These are phyloP conservation scores for Betta splendens DNA, from an alignment of 2,797 vertebrate species.

Conservation along the genomic window DNA sequence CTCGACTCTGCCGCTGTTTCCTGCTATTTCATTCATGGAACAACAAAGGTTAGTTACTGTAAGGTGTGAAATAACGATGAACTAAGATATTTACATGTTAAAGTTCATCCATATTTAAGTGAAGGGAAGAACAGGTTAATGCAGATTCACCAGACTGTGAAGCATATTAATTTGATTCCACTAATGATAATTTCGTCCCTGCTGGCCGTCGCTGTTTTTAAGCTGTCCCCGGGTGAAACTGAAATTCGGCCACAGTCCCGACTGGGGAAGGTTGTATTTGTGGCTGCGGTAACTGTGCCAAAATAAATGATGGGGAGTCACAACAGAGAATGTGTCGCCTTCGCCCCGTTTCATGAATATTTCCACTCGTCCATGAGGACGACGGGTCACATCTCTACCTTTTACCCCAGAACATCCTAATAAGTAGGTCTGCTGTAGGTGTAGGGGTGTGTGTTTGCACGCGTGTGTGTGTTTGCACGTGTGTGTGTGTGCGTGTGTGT, in stretches of 20 bases:
- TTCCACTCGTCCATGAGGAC: constrained; percentile 14
- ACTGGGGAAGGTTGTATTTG: constrained; percentile 40
- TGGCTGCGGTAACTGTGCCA: constrained; percentile 37
- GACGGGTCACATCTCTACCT: constrained; percentile 31
- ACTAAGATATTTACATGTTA: constrained; percentile 55
- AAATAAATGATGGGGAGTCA: constrained; percentile 51
- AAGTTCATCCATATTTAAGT: constrained; percentile 33
- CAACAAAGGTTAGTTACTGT: constrained; percentile 55
- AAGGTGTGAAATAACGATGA: constrained; percentile 31
- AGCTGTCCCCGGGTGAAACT: constrained; percentile 48
- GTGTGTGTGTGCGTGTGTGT: constrained; percentile 46
- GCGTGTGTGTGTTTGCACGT: constrained; percentile 38
- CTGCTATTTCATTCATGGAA: constrained; percentile 19
- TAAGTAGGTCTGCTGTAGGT: constrained; percentile 48
- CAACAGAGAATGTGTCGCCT: constrained; percentile 36
- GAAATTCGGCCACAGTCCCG: constrained; percentile 32
- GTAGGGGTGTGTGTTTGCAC: constrained; percentile 45
- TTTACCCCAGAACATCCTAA: constrained; percentile 35
- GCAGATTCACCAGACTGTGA: constrained; percentile 39
- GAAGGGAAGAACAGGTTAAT: constrained; percentile 31
- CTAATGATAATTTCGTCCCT: constrained; percentile 46
- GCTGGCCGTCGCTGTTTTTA: constrained; percentile 51
- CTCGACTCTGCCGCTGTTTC: too few species aligned
- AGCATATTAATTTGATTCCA: constrained; percentile 45
- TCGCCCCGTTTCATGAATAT: constrained; percentile 23